Conservation (phyloP, 2,888 invertebrate genomes). For the Coleophora flavipennella region DNA sequence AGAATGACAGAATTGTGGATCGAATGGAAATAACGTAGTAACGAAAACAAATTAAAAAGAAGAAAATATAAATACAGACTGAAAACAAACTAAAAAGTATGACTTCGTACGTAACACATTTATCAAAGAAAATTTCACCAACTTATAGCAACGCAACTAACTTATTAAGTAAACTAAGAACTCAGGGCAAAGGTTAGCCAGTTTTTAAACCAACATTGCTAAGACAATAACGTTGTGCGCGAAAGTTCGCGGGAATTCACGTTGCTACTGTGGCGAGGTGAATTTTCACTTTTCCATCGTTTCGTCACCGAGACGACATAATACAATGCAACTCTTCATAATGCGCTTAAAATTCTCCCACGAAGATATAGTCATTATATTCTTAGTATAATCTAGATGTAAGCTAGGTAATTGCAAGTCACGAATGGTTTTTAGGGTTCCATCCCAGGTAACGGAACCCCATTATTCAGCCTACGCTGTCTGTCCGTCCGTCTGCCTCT, state of each 20-base stretch:
- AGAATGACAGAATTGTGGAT: too few species aligned
- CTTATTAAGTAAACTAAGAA: too few species aligned
- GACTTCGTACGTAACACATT: too few species aligned
- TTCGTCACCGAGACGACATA: conserved; percentile 23
- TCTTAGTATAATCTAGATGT: conserved; percentile 20
- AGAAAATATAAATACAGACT: too few species aligned
- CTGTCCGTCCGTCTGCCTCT: too few species aligned
- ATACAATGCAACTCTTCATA: conserved; percentile 17
- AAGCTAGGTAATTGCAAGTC: conserved; percentile 11
- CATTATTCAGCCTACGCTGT: too few species aligned
- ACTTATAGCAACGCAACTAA: too few species aligned
- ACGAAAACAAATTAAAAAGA: too few species aligned
- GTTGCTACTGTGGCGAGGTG: conserved; percentile 17
- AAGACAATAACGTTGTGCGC: conserved; percentile 9
- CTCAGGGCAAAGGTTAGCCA: too few species aligned
- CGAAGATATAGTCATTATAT: conserved; percentile 28
- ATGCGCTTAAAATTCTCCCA: conserved; percentile 23
- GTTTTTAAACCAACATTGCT: not conserved
- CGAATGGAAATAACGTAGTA: too few species aligned
- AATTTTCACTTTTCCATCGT: conserved; percentile 40
- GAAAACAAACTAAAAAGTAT: too few species aligned
- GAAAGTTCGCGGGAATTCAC: conserved; percentile 19
- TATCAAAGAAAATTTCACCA: too few species aligned
- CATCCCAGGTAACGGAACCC: not conserved
- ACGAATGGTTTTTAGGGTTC: conserved; percentile 2